A percentile compares a stretch with the other conserved stretches of the same genome.
These are phyloP conservation scores for Pluvianellus socialis DNA, from an alignment of 2,113 vertebrate species.

Conservation along the genomic window DNA sequence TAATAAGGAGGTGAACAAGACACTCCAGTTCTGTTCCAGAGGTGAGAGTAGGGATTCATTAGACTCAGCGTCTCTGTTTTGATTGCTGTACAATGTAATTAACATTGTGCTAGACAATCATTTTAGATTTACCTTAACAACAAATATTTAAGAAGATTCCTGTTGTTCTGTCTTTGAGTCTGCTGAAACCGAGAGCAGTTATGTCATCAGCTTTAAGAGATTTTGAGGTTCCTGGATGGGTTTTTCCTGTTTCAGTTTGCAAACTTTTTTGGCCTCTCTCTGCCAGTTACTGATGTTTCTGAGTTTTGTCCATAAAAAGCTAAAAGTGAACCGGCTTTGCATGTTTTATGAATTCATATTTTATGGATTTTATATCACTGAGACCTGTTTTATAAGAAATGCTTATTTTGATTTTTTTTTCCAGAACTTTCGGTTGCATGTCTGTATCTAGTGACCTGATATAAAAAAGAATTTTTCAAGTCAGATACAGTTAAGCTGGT, in stretches of 20 bases:
- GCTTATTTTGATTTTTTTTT: neutral
- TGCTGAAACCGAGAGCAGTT: neutral
- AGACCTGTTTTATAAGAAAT: neutral
- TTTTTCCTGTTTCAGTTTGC: neutral
- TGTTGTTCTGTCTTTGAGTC: neutral
- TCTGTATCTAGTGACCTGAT: neutral
- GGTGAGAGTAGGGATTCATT: constrained; percentile 74
- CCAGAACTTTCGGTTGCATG: neutral
- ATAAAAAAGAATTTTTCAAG: neutral
- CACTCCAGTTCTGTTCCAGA: constrained; percentile 71
- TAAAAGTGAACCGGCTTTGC: neutral
- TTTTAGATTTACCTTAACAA: constrained; percentile 24
- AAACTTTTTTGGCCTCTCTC: neutral
- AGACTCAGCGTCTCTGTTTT: constrained; percentile 68
- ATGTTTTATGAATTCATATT: neutral
- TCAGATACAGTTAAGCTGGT: neutral
- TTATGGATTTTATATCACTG: neutral
- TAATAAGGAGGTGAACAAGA: constrained; percentile 83
- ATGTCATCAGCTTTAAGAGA: neutral
- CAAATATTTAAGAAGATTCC: constrained; percentile 33
- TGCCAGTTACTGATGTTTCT: neutral
- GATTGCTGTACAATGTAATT: constrained; percentile 63
- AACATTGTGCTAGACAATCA: constrained; percentile 30
- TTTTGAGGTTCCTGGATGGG: neutral
- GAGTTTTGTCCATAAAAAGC: neutral